phyloP scores from a whole-genome alignment of 2,113 vertebrate species.

The Melanerpes formicivorus region DNA sequence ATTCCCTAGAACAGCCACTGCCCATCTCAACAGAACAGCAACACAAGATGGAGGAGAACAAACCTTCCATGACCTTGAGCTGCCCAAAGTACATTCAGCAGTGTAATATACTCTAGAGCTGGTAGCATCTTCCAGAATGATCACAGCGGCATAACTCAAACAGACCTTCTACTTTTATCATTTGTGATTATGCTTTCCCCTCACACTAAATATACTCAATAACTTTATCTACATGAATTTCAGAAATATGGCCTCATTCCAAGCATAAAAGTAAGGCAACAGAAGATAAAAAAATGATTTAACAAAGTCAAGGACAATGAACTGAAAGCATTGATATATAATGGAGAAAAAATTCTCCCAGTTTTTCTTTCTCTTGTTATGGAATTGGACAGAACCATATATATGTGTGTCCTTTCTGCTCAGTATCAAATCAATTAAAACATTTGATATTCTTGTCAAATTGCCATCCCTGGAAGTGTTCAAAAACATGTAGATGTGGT shows the following conservation, averaged over 20 bases:
- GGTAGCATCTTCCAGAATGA: not conserved
- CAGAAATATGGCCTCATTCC: constrained; percentile 20
- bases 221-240: constrained; percentile 25
- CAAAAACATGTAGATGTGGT: too few relatives aligned
- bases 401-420: not conserved
- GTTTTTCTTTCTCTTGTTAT: not conserved
- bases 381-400: not conserved
- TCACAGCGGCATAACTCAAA: not conserved
- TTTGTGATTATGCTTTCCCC: constrained; percentile 4
- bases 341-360: not conserved
- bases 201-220: not conserved
- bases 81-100: not conserved
- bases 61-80: not conserved
- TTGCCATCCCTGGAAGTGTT: not conserved
- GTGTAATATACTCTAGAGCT: not conserved
- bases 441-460: not conserved
- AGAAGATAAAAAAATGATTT: constrained; percentile 41
- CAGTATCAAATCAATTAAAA: not conserved
- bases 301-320: constrained; percentile 26
- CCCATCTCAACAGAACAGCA: not conserved
- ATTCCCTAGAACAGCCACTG: not conserved
- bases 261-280: not conserved
- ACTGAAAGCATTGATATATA: not conserved
- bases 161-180: constrained; percentile 22
- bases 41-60: not conserved